Evolutionary conservation across 2,113 vertebrate genomes (phyloP).

Genomic region (Aramus guarauna): DNA sequence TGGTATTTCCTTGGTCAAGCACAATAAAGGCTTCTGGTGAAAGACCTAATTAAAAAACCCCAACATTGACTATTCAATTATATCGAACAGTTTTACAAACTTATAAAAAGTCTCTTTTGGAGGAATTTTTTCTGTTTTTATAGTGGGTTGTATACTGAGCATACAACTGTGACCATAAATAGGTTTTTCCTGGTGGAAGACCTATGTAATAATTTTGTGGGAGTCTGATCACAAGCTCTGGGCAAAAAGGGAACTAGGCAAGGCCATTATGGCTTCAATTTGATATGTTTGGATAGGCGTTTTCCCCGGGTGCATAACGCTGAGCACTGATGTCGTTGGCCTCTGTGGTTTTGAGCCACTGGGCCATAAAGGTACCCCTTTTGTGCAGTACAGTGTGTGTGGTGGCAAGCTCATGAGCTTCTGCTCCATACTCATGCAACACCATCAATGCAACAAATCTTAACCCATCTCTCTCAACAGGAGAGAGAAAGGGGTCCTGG

Average conservation of each 20-base stretch:
- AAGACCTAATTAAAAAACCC: not conserved
- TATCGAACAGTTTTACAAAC: not conserved
- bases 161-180: not conserved
- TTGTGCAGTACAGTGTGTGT: fast-evolving
- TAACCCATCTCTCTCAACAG: not conserved
- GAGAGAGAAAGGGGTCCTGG: not conserved
- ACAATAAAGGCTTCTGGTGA: not conserved
- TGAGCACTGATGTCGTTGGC: not conserved
- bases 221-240: not conserved
- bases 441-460: fast-evolving
- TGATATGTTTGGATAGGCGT: not conserved
- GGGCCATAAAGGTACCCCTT: not conserved
- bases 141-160: not conserved
- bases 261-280: not conserved
- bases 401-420: not conserved
- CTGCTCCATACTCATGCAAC: fast-evolving
- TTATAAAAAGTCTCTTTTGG: not conserved
- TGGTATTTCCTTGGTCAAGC: not conserved
- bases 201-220: slow-evolving; percentile 31
- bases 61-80: not conserved
- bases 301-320: not conserved
- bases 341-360: not conserved
- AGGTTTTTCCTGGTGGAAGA: not conserved
- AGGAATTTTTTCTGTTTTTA: not conserved
- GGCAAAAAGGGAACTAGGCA: not conserved